Percentiles rank a stretch among this genome's conserved stretches.
phyloP scores from a whole-genome alignment of 1,140 invertebrate genomes.

The Panagrolaimus sp. region DNA sequence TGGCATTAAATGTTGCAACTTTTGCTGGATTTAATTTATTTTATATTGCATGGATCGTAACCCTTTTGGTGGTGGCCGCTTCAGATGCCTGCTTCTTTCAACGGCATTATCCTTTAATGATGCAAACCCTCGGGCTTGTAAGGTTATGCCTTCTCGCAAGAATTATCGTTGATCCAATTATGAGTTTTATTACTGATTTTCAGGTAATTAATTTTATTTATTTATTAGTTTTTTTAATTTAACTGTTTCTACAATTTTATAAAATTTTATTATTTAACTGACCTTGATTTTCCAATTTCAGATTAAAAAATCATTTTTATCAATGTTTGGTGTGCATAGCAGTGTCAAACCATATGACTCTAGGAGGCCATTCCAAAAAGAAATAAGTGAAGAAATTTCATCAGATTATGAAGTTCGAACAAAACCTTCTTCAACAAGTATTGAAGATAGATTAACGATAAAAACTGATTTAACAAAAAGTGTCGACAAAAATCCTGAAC shows the following conservation, averaged over 20 bases:
- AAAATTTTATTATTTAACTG: background rate
- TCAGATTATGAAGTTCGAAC: no score
- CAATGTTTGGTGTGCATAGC: background rate
- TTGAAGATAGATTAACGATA: no score
- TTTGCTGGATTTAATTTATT: slow-evolving; percentile 50
- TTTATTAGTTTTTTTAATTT: background rate
- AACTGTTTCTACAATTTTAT: no score
- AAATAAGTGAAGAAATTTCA: no score
- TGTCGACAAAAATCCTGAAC: no score
- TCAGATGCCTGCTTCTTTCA: slow-evolving; percentile 32
- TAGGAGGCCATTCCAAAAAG: no score
- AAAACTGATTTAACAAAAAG: no score
- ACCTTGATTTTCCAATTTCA: background rate
- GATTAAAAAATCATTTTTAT: slow-evolving; percentile 11
- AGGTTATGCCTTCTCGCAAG: slow-evolving; percentile 27
- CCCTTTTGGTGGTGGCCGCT: background rate
- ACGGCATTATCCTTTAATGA: slow-evolving; percentile 30
- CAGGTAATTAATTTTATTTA: slow-evolving; percentile 28
- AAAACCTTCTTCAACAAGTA: no score
- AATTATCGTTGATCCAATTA: slow-evolving; percentile 34
- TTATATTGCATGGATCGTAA: slow-evolving; percentile 46
- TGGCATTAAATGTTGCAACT: slow-evolving; percentile 48
- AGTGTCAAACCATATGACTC: no score
- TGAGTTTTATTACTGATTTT: slow-evolving; percentile 37
- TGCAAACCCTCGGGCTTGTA: slow-evolving; percentile 30